Conservation (phyloP, 2,888 invertebrate species). For the Protonemura montana region DNA sequence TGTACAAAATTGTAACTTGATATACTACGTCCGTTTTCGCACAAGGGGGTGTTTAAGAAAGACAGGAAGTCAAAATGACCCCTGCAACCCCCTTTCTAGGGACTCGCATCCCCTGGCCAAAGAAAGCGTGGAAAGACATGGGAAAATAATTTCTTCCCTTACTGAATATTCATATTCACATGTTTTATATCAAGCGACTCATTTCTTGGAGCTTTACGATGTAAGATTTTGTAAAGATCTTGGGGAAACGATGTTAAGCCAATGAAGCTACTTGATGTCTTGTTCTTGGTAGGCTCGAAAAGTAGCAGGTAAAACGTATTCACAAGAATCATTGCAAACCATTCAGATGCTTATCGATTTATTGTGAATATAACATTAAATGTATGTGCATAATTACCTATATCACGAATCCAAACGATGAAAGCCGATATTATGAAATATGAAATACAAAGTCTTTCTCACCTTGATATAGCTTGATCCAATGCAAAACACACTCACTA, state of each 20-base stretch:
- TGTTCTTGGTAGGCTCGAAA: neutral
- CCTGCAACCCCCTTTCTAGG: neutral
- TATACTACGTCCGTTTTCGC: conserved; percentile 40
- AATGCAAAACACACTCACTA: neutral
- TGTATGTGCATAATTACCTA: neutral
- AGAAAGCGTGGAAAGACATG: neutral
- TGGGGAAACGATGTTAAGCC: too few species aligned
- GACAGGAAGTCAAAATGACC: conserved; percentile 38
- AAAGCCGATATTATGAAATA: neutral
- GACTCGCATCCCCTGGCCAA: neutral
- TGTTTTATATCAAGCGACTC: neutral
- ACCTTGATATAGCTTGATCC: neutral
- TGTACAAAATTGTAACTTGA: conserved; percentile 34
- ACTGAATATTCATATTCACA: neutral
- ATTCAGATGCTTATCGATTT: neutral
- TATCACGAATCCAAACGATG: neutral
- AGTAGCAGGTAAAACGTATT: neutral
- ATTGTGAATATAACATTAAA: neutral
- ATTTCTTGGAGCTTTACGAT: neutral
- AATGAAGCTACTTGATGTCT: neutral
- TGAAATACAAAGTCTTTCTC: neutral
- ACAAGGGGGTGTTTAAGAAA: conserved; percentile 30
- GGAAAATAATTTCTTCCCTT: conserved; percentile 1
- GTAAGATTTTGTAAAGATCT: too few species aligned
- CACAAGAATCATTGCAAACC: neutral